Conservation (phyloP, 2,888 invertebrate genomes). For the Automeris io region DNA sequence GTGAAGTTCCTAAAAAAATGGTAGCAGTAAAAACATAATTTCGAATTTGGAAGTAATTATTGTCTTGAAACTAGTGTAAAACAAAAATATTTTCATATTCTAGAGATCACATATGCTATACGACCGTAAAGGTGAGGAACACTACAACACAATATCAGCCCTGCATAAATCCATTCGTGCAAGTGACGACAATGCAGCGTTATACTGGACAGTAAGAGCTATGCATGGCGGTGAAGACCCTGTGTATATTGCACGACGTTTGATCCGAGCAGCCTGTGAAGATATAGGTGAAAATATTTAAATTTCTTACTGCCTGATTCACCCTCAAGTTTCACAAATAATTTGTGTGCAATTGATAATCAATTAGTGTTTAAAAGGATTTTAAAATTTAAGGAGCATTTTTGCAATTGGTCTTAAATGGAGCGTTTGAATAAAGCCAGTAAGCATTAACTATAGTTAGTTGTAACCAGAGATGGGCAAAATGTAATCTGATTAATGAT, state of each 20-base stretch:
- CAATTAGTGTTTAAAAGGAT: too few relatives aligned
- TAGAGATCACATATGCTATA: conserved; percentile 87
- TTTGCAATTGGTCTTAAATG: too few relatives aligned
- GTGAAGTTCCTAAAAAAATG: too few relatives aligned
- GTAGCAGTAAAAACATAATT: too few relatives aligned
- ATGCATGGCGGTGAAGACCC: conserved; percentile 89
- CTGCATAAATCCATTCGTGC: conserved; percentile 90
- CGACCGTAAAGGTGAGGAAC: conserved; percentile 88
- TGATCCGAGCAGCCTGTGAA: conserved; percentile 86
- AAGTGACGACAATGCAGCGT: conserved; percentile 86
- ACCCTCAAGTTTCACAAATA: neutral
- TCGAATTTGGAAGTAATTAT: neutral
- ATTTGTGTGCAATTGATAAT: neutral
- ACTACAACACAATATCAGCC: conserved; percentile 89
- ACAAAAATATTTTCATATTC: conserved; percentile 10
- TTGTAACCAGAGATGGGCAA: too few relatives aligned
- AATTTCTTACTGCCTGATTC: too few relatives aligned
- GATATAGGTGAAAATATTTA: conserved; percentile 83
- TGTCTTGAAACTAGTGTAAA: neutral
- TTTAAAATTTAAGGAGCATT: too few relatives aligned
- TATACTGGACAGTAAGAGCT: conserved; percentile 90
- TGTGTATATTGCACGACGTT: conserved; percentile 83
- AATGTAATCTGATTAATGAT: too few relatives aligned
- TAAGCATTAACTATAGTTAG: too few relatives aligned
- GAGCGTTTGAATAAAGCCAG: too few relatives aligned